These are phyloP conservation scores for Tringa solitaria DNA, from an alignment of 2,113 vertebrate genomes.

Conservation along the genomic window DNA sequence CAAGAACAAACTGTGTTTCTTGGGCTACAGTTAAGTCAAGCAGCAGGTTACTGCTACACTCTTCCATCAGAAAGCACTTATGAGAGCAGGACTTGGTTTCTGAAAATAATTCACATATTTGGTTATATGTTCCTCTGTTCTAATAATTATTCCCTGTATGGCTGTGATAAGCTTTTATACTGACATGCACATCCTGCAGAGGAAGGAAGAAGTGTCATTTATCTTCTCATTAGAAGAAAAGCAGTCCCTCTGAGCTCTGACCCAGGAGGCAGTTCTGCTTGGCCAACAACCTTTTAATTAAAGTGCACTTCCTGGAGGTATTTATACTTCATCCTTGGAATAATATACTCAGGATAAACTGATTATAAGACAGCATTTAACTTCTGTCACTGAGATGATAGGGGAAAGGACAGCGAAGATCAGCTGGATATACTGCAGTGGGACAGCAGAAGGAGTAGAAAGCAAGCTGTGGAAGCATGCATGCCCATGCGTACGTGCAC, in stretches of 20 bases:
- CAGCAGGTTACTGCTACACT: neutral
- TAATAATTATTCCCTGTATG: neutral
- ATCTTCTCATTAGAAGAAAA: neutral
- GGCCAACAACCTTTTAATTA: constrained; percentile 35
- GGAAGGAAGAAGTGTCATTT: neutral
- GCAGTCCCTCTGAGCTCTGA: neutral
- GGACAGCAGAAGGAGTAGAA: neutral
- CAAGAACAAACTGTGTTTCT: too few species aligned
- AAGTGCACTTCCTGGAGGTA: constrained; percentile 27
- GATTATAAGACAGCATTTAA: neutral
- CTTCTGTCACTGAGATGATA: neutral
- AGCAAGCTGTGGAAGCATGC: neutral
- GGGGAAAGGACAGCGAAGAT: neutral
- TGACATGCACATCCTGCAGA: neutral
- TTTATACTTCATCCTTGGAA: constrained; percentile 18
- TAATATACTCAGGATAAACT: constrained; percentile 5
- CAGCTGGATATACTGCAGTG: neutral
- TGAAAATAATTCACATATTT: neutral
- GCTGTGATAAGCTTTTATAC: neutral
- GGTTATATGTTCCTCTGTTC: neutral
- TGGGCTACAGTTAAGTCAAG: neutral
- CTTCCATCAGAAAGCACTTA: neutral
- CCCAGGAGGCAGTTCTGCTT: constrained; percentile 23
- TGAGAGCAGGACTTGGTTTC: neutral
- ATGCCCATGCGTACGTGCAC: rapidly evolving